Conservation (phyloP, 2,888 invertebrate species). For the Clunio marinus region DNA sequence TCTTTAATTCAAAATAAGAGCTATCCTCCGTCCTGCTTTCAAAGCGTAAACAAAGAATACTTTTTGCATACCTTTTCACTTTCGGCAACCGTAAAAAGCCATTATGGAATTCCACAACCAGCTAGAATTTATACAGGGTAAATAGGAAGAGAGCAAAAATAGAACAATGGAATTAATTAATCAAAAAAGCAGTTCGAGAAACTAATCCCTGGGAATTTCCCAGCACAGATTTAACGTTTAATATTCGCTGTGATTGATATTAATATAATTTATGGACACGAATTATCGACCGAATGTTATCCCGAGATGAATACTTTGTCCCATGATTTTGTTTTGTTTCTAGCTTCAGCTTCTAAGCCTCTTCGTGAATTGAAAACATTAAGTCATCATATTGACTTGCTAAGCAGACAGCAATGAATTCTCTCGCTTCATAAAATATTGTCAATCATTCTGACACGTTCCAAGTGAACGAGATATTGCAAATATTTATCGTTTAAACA, state of each 20-base stretch:
- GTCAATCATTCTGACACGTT: constrained; percentile 22
- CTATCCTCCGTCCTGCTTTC: background rate
- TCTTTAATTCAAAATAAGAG: constrained; percentile 1
- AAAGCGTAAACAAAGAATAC: constrained; percentile 10
- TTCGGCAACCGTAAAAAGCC: background rate
- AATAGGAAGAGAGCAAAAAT: no score
- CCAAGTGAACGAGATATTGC: background rate
- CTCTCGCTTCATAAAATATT: background rate
- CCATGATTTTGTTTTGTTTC: no score
- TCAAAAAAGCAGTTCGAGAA: background rate
- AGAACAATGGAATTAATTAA: constrained; percentile 3
- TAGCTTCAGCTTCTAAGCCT: no score
- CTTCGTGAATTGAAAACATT: no score
- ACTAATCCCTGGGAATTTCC: background rate
- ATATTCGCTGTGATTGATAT: background rate
- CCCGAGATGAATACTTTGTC: no score
- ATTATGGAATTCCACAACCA: background rate
- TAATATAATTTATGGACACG: background rate
- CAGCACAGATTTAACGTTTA: background rate
- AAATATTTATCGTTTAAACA: background rate
- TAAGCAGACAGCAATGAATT: background rate
- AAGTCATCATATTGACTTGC: no score
- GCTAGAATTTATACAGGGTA: background rate
- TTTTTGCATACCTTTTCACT: constrained; percentile 3
- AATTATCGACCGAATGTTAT: background rate